Conservation (phyloP, 2,888 invertebrate species). For the Lasioglossum malachurum region DNA sequence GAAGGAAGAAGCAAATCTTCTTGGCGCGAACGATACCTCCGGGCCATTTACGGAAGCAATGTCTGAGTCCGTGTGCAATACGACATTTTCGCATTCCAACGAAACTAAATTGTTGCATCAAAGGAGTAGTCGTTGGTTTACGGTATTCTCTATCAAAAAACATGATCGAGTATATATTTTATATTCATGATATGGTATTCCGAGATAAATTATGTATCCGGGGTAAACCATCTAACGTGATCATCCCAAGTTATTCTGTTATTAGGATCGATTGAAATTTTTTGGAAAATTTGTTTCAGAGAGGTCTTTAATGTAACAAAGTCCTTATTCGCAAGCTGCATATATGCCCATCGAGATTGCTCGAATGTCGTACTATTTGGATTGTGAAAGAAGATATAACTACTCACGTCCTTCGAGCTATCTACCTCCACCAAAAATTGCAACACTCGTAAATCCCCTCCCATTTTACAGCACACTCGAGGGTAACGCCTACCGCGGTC, state of each 20-base stretch:
- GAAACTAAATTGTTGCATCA: background rate
- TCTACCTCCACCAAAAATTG: background rate
- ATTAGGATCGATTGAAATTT: background rate
- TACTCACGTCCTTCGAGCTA: background rate
- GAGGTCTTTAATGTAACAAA: background rate
- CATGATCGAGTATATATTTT: background rate
- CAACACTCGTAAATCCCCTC: background rate
- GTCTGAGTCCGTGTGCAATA: background rate
- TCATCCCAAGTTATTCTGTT: background rate
- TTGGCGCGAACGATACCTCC: background rate
- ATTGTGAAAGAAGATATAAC: background rate
- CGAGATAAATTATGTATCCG: background rate
- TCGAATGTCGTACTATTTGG: background rate
- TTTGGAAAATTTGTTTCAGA: background rate
- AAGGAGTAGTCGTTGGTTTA: background rate
- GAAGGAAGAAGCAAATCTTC: conserved; percentile 10
- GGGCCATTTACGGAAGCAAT: background rate
- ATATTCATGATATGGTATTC: background rate
- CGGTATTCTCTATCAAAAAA: background rate
- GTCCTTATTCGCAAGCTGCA: background rate
- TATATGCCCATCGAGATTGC: background rate
- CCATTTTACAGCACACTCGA: background rate
- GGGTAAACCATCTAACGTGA: background rate
- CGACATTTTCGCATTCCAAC: background rate
- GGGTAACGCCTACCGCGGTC: background rate